These are phyloP conservation scores for Ciconia stormi DNA, from an alignment of 2,113 vertebrate genomes.

Conservation along the genomic window DNA sequence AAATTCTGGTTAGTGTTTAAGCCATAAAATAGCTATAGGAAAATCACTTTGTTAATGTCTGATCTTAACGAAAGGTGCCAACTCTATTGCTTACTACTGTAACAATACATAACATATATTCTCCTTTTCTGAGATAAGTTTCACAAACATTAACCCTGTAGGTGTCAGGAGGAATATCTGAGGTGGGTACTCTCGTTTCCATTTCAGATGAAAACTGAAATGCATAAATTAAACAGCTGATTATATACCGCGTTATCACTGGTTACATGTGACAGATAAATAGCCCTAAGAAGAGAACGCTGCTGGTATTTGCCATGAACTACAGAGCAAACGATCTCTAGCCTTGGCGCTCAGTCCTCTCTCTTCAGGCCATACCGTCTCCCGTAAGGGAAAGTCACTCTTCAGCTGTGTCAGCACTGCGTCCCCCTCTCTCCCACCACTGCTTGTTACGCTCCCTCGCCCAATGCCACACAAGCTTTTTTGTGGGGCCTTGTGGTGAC, in stretches of 20 bases:
- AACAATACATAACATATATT: not conserved
- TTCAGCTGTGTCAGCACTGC: not conserved
- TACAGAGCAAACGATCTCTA: not conserved
- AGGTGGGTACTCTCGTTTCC: not conserved
- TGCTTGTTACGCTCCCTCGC: too few relatives aligned
- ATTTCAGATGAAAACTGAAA: not conserved
- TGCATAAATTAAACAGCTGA: not conserved
- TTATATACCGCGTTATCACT: not conserved
- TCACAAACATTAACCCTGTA: not conserved
- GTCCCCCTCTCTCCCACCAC: not conserved
- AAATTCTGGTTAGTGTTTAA: not conserved
- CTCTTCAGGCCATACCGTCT: not conserved
- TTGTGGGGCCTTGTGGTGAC: not conserved
- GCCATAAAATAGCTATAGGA: not conserved
- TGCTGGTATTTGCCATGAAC: not conserved
- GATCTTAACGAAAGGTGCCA: not conserved
- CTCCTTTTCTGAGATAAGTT: not conserved
- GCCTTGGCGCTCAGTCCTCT: not conserved
- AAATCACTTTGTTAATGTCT: not conserved
- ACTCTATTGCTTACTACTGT: not conserved
- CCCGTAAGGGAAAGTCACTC: not conserved
- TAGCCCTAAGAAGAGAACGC: not conserved
- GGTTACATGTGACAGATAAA: not conserved
- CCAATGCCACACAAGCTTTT: rapidly evolving
- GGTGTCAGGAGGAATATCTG: not conserved